Conservation (phyloP, 2,113 vertebrate species). For the Chloropsis cyanopogon region DNA sequence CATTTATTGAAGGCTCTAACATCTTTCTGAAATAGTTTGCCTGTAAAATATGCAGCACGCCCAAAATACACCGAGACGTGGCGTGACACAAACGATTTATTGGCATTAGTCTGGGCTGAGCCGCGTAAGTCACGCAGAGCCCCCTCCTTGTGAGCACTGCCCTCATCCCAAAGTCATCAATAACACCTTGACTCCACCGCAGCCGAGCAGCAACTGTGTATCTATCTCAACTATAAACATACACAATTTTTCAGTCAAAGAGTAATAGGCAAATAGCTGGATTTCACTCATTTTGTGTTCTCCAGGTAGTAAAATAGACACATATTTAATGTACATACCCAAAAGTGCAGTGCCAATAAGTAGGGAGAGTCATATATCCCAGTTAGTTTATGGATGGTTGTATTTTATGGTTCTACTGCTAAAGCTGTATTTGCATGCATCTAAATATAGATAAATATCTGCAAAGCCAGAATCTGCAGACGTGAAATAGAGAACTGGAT, state of each 20-base stretch:
- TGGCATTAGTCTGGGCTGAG: neutral
- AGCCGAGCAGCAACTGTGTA: neutral
- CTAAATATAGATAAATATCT: conserved; percentile 32
- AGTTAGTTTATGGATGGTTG: neutral
- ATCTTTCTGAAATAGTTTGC: conserved; percentile 16
- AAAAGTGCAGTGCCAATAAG: conserved; percentile 17
- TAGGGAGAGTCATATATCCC: neutral
- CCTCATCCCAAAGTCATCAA: neutral
- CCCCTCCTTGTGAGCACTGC: neutral
- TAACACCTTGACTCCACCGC: neutral
- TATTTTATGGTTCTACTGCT: neutral
- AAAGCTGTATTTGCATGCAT: neutral
- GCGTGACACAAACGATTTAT: neutral
- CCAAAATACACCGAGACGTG: neutral
- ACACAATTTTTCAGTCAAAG: conserved; percentile 10
- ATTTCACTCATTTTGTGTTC: conserved; percentile 48
- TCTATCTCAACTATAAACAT: neutral
- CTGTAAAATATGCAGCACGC: neutral
- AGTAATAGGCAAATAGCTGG: conserved; percentile 41
- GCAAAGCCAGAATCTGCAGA: neutral
- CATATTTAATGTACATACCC: conserved; percentile 28
- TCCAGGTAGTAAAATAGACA: conserved; percentile 33
- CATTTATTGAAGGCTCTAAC: neutral
- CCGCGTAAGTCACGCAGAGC: neutral
- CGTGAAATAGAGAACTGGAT: neutral